Percentiles rank a stretch among this genome's conserved stretches.
These are phyloP conservation scores for Cinclus cinclus DNA, from an alignment of 2,113 vertebrate species.

Conservation along the genomic window DNA sequence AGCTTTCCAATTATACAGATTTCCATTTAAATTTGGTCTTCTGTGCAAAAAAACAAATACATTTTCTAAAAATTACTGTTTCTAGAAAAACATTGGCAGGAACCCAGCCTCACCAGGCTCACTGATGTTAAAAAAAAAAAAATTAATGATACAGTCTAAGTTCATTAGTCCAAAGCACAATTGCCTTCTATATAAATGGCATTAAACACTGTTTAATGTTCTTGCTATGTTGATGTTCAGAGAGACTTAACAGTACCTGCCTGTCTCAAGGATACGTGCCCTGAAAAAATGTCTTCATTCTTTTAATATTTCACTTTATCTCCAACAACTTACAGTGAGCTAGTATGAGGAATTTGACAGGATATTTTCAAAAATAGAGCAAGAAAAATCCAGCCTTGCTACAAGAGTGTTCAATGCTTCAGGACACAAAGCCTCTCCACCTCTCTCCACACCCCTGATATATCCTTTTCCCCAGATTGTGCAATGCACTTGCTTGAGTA, in stretches of 20 bases:
- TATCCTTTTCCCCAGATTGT: background rate
- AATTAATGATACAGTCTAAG: background rate
- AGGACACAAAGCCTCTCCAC: background rate
- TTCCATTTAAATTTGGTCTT: background rate
- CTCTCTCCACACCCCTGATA: background rate
- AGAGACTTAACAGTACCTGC: background rate
- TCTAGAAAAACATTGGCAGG: background rate
- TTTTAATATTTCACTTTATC: background rate
- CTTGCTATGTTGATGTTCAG: background rate
- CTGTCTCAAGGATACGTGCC: background rate
- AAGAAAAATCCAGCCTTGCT: background rate
- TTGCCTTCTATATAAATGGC: background rate
- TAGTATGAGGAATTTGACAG: background rate
- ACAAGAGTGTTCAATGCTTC: background rate
- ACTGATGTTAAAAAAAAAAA: background rate
- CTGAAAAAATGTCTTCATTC: background rate
- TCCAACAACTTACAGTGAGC: background rate
- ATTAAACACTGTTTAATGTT: background rate
- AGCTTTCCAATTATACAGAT: background rate
- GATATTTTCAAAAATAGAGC: background rate
- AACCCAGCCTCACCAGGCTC: background rate
- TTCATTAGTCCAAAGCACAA: background rate
- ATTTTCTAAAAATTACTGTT: background rate
- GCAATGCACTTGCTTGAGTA: background rate
- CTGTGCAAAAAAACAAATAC: background rate